Base-by-base conservation (phyloP, 2,888 invertebrate genomes). In the Polia nebulosa region DNA sequence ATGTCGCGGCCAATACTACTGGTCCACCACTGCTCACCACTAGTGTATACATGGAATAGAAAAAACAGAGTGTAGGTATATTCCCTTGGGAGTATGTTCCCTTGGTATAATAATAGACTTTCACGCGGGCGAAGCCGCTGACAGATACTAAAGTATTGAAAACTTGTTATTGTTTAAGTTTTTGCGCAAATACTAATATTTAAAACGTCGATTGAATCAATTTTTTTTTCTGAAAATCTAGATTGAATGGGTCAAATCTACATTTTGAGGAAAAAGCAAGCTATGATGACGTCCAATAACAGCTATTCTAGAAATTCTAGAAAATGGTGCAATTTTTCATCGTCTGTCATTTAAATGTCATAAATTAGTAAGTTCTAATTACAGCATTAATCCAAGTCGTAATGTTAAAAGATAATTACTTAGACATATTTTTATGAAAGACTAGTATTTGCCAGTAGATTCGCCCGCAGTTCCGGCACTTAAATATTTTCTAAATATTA, bases 261-360 rank as follows among this genome's bases (percentile, higher is more conserved):
- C 20, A 27, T 52, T 53, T 27, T 60, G 27, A 53, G 36, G 60
- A 36, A 36, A 60, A 60, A 53, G 11, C 32, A 29, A 44, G 15
- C 41, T 11, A 22, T 6, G 32, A 22, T 32, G 17, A 45, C 17
- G n/a, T 34, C 15, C 8, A 34, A 17, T 11, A 15, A 11, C 13
- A 27, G n/a, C 20, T 27, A 25, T 36, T 20, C 36, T 53, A 32
- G 11, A 22, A 22, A 27, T 25, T 45, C 22, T 6, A 32, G 32
- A 20, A 39, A 60, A n/a, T 11, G 1, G 36, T 2, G 27, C 17
- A 20, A 39, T 29, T 27, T 39, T 20, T 55, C 27, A n/a, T 1
- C 27, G 20, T 17, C 20, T 20, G 27, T 53, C 36, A 52, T 52
- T 36, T 49, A 25, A 25, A 60, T 39, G 34, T 25, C 25, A n/a